Evolutionary conservation across 2,888 invertebrate genomes (phyloP).

Genomic region (Emmelina monodactyla): DNA sequence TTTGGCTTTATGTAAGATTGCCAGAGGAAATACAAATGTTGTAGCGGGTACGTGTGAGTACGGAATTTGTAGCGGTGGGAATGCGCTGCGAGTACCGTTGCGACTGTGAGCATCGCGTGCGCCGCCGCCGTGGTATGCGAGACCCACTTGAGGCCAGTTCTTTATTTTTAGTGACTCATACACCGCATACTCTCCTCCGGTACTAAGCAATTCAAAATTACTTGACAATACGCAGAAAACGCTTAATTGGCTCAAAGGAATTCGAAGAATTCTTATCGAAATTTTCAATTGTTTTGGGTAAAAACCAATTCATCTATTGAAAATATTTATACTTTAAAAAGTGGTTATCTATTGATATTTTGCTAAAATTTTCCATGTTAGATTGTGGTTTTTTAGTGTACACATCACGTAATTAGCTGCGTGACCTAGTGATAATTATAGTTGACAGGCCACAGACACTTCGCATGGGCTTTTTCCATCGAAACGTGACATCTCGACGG

Average conservation of each 20-base stretch:
- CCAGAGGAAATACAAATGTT: conserved; percentile 3
- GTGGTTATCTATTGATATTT: too few species aligned
- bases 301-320: too few species aligned
- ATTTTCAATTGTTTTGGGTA: too few species aligned
- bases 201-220: too few species aligned
- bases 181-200: conserved; percentile 18
- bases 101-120: conserved; percentile 32
- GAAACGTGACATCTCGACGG: background rate
- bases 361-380: conserved; percentile 13
- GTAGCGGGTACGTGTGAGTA: conserved; percentile 20
- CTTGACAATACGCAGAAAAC: too few species aligned
- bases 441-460: conserved; percentile 18
- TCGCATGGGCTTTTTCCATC: conserved; percentile 1
- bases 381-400: conserved; percentile 18
- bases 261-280: too few species aligned
- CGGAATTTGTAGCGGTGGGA: conserved; percentile 59
- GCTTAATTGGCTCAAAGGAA: too few species aligned
- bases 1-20: background rate
- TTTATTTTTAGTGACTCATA: conserved; percentile 46
- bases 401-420: conserved; percentile 23
- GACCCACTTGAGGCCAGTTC: conserved; percentile 48
- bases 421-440: conserved; percentile 32
- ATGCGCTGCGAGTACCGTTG: conserved; percentile 63
- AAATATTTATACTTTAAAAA: too few species aligned
- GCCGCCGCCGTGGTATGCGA: conserved; percentile 48